These are phyloP conservation scores for Bursaphelenchus mucronatus DNA, from an alignment of 1,140 invertebrate genomes.

Conservation along the genomic window DNA sequence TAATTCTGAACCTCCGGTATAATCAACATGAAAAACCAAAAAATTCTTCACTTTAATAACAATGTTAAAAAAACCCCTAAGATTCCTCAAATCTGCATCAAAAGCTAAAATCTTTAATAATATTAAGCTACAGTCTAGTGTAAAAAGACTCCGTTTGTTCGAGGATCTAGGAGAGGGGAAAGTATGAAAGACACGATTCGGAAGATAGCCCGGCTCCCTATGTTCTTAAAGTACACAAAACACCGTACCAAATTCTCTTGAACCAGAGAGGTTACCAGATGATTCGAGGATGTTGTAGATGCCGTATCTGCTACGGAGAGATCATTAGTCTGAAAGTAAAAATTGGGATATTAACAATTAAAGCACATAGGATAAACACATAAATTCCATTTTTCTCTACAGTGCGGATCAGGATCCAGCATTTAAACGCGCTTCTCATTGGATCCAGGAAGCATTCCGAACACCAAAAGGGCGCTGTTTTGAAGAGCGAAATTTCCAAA, in stretches of 20 bases:
- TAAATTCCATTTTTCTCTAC: background rate
- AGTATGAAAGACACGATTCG: slow-evolving; percentile 19
- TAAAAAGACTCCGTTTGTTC: slow-evolving; percentile 2
- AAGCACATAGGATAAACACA: background rate
- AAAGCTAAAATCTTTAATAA: too few species aligned
- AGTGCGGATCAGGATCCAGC: background rate
- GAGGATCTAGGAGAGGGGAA: slow-evolving; percentile 9
- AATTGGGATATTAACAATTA: background rate
- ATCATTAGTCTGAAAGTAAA: background rate
- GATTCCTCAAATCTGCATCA: too few species aligned
- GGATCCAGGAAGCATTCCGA: background rate
- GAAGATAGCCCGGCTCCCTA: background rate
- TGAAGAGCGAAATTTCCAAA: too few species aligned
- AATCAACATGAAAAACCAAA: too few species aligned
- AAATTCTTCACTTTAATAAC: too few species aligned
- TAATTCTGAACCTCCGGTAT: too few species aligned
- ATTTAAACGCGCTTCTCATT: background rate
- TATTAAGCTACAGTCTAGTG: too few species aligned
- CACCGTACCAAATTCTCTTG: slow-evolving; percentile 22
- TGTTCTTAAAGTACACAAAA: background rate
- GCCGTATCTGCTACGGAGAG: background rate
- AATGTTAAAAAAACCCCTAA: too few species aligned
- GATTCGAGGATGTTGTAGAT: background rate
- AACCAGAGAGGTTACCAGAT: background rate
- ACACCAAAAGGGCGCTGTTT: too few species aligned